Base-by-base conservation (phyloP, 2,888 invertebrate genomes). In the Hypsopygia costalis region DNA sequence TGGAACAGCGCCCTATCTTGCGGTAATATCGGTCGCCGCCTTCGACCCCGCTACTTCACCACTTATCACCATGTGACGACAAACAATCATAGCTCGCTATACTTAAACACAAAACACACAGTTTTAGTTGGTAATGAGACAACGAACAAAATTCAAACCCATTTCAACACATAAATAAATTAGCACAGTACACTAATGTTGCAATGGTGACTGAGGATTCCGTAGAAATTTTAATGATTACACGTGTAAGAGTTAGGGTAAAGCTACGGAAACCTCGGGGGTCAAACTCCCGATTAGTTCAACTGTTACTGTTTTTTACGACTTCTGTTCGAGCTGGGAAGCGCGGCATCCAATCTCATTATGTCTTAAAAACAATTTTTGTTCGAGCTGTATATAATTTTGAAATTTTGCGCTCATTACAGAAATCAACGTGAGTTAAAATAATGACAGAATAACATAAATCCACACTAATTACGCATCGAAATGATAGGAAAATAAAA, bases 81-180 rank as follows among this genome's bases (percentile, higher is more conserved):
- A 74, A 80, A 82, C 82, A 83, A 80, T 69, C 66, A 80, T 72
- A 86, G 82, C 82, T 79, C 62, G 70, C 80, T 85, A 83, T 80
- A n/a, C n/a, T n/a, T n/a, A 69, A 81, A 85, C 86, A 87, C 83
- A 87, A 76, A 81, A 87, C 87, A 88, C 83, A 88, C 83, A 87
- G 73, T 79, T 85, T 85, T 80, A 85, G 86, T 86, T 77, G 69
- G 71, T 72, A 71, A 86, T 81, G 79, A 81, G 80, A 76, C 86
- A 88, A 87, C 82, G 83, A 87, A 86, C 83, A 87, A 85, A 86
- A 85, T 77, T 71, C 81, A 87, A 86, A 86, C 81, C 82, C 83
- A 87, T 80, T 75, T 83, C 80, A 85, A 82, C 81, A 81, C 81
- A 80, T 78, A 66, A 63, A 63, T 16, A 67, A 82, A 81, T 86